phyloP scores from a whole-genome alignment of 1,140 invertebrate species.

The Drosophila dunni region DNA sequence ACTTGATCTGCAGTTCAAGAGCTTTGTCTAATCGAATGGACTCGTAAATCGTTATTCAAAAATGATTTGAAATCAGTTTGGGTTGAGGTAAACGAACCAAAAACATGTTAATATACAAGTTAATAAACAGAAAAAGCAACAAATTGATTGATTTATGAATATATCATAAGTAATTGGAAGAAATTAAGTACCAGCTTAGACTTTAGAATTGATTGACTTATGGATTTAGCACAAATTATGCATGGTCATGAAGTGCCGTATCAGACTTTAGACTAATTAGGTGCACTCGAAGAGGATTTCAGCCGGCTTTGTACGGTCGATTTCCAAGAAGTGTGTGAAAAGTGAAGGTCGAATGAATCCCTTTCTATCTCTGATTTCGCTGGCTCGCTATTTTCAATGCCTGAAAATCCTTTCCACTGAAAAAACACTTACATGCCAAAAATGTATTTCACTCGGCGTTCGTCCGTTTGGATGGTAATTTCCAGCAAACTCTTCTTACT shows the following conservation, averaged over 20 bases:
- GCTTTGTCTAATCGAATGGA: slow-evolving; percentile 19
- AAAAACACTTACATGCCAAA: slow-evolving; percentile 31
- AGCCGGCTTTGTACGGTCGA: too few relatives aligned
- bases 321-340: too few relatives aligned
- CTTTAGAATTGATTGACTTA: too few relatives aligned
- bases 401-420: background rate
- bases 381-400: too few relatives aligned
- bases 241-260: too few relatives aligned
- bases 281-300: background rate
- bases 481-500: background rate
- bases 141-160: slow-evolving; percentile 1
- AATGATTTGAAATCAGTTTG: slow-evolving; percentile 49
- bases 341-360: too few relatives aligned
- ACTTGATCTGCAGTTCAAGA: slow-evolving; percentile 75
- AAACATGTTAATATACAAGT: background rate
- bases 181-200: too few relatives aligned
- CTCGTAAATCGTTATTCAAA: background rate
- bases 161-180: background rate
- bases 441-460: background rate
- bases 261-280: background rate
- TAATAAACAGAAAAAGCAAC: background rate
- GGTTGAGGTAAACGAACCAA: slow-evolving; percentile 65
- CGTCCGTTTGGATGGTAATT: background rate
- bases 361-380: too few relatives aligned
- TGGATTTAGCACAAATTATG: too few relatives aligned